Conservation (phyloP, 2,888 invertebrate genomes). For the Plebejus anna region DNA sequence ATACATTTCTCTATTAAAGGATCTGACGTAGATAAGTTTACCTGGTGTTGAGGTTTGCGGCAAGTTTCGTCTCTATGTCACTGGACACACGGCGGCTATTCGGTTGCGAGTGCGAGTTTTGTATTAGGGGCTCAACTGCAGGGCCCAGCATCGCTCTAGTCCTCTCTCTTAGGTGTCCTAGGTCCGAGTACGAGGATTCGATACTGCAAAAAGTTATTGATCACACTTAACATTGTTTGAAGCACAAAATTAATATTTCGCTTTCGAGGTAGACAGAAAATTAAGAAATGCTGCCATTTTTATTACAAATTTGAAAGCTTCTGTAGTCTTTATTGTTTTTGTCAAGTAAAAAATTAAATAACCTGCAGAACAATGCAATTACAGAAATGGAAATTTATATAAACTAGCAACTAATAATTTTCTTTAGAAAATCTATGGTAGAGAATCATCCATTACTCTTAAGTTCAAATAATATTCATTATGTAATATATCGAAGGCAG, state of each 20-base stretch:
- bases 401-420: not conserved
- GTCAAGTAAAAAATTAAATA: too few relatives aligned
- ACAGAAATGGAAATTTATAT: too few relatives aligned
- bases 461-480: constrained; percentile 17
- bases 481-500: constrained; percentile 31
- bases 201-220: constrained; percentile 48
- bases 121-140: constrained; percentile 54
- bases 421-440: not conserved
- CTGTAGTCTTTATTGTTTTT: too few relatives aligned
- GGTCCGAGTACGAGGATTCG: constrained; percentile 70
- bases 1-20: constrained; percentile 29
- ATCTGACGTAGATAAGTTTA: constrained; percentile 38
- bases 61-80: constrained; percentile 63
- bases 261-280: not conserved
- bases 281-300: not conserved
- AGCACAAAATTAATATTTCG: not conserved
- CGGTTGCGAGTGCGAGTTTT: constrained; percentile 60
- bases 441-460: not conserved
- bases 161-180: constrained; percentile 63
- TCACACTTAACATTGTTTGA: constrained; percentile 10
- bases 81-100: constrained; percentile 67
- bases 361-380: too few relatives aligned
- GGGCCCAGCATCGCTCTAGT: constrained; percentile 64
- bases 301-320: not conserved
- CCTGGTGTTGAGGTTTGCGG: constrained; percentile 72